Evolutionary conservation across 2,113 vertebrate species (phyloP).

Genomic region (Leucosticte australis): DNA sequence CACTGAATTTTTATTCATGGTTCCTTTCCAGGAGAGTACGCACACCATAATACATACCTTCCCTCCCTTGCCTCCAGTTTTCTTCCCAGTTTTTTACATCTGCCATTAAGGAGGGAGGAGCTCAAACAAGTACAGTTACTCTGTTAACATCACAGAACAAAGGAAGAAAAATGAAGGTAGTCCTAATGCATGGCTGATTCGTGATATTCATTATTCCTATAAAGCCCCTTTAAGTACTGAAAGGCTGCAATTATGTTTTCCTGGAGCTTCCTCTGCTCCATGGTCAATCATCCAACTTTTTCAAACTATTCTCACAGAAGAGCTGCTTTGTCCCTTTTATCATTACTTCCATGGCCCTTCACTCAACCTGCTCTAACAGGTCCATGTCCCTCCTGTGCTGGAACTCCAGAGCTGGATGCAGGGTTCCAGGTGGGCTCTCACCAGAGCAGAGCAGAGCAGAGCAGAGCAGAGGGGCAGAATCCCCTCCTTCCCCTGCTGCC

Average conservation of each 20-base stretch:
- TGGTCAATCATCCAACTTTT: neutral
- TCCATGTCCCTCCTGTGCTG: neutral
- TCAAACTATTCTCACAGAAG: neutral
- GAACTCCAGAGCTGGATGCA: neutral
- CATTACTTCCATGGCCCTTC: neutral
- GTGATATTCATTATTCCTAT: neutral
- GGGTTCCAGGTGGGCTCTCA: neutral
- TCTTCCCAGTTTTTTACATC: neutral
- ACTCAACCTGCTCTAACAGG: fast-evolving
- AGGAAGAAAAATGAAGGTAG: neutral
- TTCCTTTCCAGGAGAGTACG: neutral
- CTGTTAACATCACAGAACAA: neutral
- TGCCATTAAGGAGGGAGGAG: neutral
- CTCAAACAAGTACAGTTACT: fast-evolving
- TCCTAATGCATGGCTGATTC: neutral
- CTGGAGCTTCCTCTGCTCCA: neutral
- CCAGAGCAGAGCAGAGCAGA: neutral
- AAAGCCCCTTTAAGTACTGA: neutral
- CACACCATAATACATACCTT: neutral
- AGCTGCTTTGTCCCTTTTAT: neutral
- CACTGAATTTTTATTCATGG: neutral
- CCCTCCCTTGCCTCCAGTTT: fast-evolving
- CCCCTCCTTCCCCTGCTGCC: neutral
- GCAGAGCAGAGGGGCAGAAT: neutral
- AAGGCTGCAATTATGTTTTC: neutral